Percentiles rank a stretch among this genome's conserved stretches.
These are phyloP conservation scores for Capra hircus DNA, from an alignment of 2,113 vertebrate genomes.

Conservation along the genomic window DNA sequence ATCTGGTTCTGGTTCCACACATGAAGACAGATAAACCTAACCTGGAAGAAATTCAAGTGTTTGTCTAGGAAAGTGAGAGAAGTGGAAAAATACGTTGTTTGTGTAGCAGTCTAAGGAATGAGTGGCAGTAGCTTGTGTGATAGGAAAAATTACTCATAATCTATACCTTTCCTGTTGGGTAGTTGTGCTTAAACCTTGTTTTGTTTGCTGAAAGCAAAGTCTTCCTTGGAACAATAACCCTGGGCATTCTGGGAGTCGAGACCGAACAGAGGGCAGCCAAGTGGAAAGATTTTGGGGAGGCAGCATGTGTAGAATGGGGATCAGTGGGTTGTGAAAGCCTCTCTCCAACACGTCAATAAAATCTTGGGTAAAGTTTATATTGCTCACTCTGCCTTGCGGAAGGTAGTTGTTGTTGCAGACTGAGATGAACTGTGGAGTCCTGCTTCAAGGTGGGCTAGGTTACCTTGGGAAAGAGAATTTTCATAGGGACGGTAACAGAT, in stretches of 20 bases:
- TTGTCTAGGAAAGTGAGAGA: background rate
- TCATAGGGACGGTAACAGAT: background rate
- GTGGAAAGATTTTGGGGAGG: background rate
- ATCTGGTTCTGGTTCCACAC: background rate
- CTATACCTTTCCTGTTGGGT: background rate
- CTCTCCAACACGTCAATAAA: background rate
- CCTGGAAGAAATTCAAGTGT: background rate
- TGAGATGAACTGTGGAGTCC: background rate
- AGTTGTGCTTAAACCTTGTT: background rate
- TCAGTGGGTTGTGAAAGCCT: background rate
- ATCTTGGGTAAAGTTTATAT: background rate
- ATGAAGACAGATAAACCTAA: background rate
- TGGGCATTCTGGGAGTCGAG: background rate
- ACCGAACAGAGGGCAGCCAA: background rate
- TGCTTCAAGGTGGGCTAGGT: background rate
- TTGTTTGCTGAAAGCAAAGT: background rate
- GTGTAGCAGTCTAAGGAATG: background rate
- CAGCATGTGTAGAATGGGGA: background rate
- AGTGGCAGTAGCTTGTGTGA: background rate
- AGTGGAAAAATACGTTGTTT: background rate
- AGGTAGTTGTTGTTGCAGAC: background rate
- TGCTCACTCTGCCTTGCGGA: background rate
- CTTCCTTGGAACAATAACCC: background rate
- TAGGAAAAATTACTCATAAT: background rate
- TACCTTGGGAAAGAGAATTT: background rate